Conservation (phyloP, 2,888 invertebrate species). For the Eupithecia dodoneata region DNA sequence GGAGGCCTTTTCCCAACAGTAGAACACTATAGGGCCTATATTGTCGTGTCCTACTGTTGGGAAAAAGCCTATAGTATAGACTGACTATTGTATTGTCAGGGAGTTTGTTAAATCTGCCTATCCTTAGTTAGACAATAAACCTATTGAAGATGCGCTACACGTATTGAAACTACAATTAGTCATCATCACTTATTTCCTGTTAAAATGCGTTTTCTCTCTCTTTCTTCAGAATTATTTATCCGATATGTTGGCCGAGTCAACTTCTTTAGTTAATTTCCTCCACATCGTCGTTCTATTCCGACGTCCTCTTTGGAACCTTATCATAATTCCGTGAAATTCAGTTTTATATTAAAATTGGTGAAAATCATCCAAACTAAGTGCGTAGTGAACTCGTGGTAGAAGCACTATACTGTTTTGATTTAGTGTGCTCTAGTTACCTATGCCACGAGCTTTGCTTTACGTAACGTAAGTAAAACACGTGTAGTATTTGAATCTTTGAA, state of each 20-base stretch:
- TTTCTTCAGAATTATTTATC: not conserved
- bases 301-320: not conserved
- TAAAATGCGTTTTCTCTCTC: not conserved
- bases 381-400: not conserved
- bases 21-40: no score
- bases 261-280: not conserved
- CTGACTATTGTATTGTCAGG: not conserved
- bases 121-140: not conserved
- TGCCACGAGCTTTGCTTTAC: constrained; percentile 25
- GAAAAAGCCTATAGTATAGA: no score
- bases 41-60: no score
- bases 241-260: not conserved
- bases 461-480: not conserved
- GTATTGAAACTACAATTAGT: not conserved
- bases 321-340: not conserved
- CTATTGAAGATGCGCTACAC: not conserved
- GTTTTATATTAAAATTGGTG: not conserved
- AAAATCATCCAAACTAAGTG: not conserved
- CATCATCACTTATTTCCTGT: not conserved
- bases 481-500: constrained; percentile 13
- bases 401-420: not conserved
- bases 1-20: no score
- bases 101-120: not conserved
- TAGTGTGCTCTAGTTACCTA: not conserved
- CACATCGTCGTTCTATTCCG: not conserved